Conservation (phyloP, 2,797 vertebrate species). For the Lemur catta region DNA sequence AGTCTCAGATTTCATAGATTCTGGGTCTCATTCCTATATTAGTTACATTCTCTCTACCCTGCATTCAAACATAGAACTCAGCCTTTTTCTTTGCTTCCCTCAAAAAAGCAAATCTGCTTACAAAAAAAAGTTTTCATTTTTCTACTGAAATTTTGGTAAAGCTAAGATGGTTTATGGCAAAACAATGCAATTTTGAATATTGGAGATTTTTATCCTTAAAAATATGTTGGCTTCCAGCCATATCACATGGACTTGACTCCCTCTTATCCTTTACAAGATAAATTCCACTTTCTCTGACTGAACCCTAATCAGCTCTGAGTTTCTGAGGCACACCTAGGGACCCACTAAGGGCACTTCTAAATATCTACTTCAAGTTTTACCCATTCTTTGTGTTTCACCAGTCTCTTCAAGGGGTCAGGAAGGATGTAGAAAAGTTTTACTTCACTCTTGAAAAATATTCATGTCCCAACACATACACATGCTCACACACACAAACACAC, state of each 20-base stretch:
- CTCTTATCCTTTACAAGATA: background rate
- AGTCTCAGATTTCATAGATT: background rate
- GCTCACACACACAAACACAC: background rate
- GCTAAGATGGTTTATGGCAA: background rate
- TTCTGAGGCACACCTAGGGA: background rate
- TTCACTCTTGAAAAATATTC: background rate
- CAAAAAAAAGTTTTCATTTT: background rate
- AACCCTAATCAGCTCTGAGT: background rate
- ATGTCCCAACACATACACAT: background rate
- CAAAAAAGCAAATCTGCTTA: background rate
- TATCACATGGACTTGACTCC: background rate
- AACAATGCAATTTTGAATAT: background rate
- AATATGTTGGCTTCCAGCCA: background rate
- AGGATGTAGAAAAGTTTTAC: background rate
- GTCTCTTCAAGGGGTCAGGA: background rate
- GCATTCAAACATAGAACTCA: background rate
- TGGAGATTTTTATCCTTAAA: constrained; percentile 20
- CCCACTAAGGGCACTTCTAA: background rate
- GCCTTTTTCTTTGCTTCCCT: background rate
- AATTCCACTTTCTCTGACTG: background rate
- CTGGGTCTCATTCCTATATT: background rate
- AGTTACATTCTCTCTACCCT: background rate
- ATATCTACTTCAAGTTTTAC: background rate
- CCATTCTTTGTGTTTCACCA: background rate
- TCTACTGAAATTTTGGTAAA: background rate